Evolutionary conservation across 1,140 invertebrate species (phyloP).

Genomic region (Potamilus streckersoni): DNA sequence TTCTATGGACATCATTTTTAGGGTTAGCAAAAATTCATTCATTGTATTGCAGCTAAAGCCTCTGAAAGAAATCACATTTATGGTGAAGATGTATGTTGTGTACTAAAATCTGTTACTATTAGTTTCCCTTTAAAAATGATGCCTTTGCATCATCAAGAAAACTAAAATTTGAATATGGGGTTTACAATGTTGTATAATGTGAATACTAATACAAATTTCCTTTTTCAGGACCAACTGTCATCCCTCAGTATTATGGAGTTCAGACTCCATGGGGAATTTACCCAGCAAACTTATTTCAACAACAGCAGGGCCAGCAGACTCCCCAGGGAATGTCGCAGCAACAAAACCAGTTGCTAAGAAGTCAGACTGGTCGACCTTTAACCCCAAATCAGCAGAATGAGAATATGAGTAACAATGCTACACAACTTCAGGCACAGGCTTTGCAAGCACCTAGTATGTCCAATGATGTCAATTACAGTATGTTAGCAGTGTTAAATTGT

Average conservation of each 20-base stretch:
- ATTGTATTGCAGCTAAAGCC: too few relatives aligned
- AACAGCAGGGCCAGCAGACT: conserved; percentile 53
- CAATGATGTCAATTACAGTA: neutral
- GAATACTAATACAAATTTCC: neutral
- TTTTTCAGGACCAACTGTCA: conserved; percentile 56
- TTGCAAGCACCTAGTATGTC: conserved; percentile 43
- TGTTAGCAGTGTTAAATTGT: neutral
- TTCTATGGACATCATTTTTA: too few relatives aligned
- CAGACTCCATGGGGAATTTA: conserved; percentile 72
- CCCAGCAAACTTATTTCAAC: conserved; percentile 59
- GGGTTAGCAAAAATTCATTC: too few relatives aligned
- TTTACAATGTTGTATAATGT: too few relatives aligned
- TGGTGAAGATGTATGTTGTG: too few relatives aligned
- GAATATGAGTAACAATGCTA: conserved; percentile 36
- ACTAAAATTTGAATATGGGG: too few relatives aligned
- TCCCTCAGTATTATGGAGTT: conserved; percentile 65
- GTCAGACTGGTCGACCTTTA: conserved; percentile 68
- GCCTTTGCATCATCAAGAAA: too few relatives aligned
- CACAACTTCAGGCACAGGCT: conserved; percentile 31
- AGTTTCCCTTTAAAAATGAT: too few relatives aligned
- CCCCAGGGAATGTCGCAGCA: conserved; percentile 54
- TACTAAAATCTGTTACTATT: too few relatives aligned
- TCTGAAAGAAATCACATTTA: too few relatives aligned
- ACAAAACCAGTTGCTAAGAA: conserved; percentile 56
- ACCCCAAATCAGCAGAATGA: conserved; percentile 68